Evolutionary conservation across 2,113 vertebrate genomes (phyloP), one percentile per base, ranked within the genome.

Genomic region (Sphyrna mokarran): DNA sequence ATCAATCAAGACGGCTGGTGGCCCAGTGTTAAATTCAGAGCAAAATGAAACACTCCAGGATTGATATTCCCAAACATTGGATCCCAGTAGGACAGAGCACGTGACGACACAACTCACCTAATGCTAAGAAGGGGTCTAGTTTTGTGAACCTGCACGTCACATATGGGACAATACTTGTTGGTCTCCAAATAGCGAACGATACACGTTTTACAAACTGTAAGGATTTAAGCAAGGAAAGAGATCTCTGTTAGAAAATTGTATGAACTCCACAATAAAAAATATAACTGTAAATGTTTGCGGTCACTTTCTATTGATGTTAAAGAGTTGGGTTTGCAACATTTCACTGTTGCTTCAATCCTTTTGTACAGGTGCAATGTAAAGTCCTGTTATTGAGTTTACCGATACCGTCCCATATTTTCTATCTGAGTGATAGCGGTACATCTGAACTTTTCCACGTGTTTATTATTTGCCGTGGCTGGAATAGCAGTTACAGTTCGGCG

Each of bases 151-250:
- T 99, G 98, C 43, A 98, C 98, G 0, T 99, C 98, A 90, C 98
- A 99, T 97, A 99, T 98, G 95, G 99, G 99, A 97, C 99, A 99
- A 97, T 98, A 99, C 96, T 99, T 99, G 97, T 99, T 99, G 4
- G 98, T 98, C 97, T 99, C 98, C 97, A 99, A 97, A 97, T 99
- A 99, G 96, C 98, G 98, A 95, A 99, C 98, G 14, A 99, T 99
- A 97, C 99, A 99, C 22, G 98, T 99, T 97, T 98, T 99, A 96
- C 98, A 99, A 97, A 99, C 98, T 99, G 96, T 0, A 63, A 9
- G 37, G 95, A 22, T 72, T 54, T 54, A 96, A 58, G 96, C 86
- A 43, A 96, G 13, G 95, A 0, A 96, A 0, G 29, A 95, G 61
- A 37, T 22, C 66, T 93, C 37, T 37, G 58, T 37, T 63, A 63